These are phyloP conservation scores for Pampusana beccarii DNA, from an alignment of 2,113 vertebrate genomes.

Conservation along the genomic window DNA sequence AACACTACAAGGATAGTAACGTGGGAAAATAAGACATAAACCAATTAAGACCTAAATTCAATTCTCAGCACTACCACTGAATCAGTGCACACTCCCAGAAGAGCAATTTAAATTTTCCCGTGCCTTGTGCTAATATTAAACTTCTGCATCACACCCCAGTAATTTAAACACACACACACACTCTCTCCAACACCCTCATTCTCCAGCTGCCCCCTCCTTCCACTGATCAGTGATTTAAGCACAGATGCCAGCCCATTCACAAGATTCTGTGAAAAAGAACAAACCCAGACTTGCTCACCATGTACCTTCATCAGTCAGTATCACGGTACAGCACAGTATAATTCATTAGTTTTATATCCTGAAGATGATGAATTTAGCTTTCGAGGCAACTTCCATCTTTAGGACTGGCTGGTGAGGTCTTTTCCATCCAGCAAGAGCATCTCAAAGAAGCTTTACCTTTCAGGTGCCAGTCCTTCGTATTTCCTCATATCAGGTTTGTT, in stretches of 20 bases:
- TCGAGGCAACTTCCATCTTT: background rate
- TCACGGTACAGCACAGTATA: background rate
- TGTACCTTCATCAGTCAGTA: background rate
- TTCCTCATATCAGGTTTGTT: background rate
- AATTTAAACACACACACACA: background rate
- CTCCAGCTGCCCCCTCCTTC: background rate
- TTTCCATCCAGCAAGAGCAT: background rate
- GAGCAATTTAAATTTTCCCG: background rate
- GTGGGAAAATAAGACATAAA: background rate
- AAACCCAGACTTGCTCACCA: background rate
- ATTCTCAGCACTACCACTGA: background rate
- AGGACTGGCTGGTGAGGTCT: background rate
- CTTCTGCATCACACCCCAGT: background rate
- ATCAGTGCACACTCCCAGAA: accelerated
- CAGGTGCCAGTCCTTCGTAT: background rate
- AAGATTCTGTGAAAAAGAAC: background rate
- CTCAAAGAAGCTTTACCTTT: background rate
- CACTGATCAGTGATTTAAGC: background rate
- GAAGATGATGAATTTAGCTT: background rate
- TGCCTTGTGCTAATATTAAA: conserved; percentile 28
- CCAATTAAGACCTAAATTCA: conserved; percentile 23
- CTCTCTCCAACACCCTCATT: background rate
- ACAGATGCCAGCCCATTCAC: background rate
- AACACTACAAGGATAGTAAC: background rate
- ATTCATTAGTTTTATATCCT: background rate